Conservation (phyloP, 2,797 vertebrate species). For the Pantherophis alleghaniensis region DNA sequence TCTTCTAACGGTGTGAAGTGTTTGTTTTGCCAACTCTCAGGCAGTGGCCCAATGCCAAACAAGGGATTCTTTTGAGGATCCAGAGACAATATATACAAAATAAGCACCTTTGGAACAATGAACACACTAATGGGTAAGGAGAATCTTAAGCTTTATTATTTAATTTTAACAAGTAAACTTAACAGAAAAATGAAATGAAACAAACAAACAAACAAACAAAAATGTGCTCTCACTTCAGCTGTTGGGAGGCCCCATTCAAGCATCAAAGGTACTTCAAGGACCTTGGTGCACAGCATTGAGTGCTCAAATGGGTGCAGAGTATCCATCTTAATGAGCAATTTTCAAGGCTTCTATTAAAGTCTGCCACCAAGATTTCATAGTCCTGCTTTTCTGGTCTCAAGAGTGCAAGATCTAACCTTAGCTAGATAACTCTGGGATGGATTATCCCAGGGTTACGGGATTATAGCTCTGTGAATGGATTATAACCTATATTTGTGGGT, state of each 20-base stretch:
- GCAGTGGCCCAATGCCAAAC: neutral
- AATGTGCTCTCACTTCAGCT: neutral
- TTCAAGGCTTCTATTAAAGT: neutral
- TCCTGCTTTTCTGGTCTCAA: neutral
- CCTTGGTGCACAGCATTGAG: neutral
- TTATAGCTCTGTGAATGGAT: neutral
- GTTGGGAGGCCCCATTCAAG: neutral
- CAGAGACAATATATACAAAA: neutral
- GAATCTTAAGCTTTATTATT: neutral
- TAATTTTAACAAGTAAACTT: neutral
- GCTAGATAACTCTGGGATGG: neutral
- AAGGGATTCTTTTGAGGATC: neutral
- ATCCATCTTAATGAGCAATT: neutral
- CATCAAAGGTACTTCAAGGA: neutral
- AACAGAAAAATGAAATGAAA: neutral
- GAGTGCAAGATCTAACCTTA: neutral
- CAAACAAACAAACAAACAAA: neutral
- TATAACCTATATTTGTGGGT: neutral
- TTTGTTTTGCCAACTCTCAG: neutral
- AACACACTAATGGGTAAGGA: neutral
- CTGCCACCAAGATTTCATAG: neutral
- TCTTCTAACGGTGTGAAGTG: constrained; percentile 22
- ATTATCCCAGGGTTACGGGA: neutral
- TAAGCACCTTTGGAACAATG: neutral
- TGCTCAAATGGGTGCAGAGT: neutral